Evolutionary conservation across 1,140 invertebrate genomes (phyloP).

Genomic region (Capitella teleta): DNA sequence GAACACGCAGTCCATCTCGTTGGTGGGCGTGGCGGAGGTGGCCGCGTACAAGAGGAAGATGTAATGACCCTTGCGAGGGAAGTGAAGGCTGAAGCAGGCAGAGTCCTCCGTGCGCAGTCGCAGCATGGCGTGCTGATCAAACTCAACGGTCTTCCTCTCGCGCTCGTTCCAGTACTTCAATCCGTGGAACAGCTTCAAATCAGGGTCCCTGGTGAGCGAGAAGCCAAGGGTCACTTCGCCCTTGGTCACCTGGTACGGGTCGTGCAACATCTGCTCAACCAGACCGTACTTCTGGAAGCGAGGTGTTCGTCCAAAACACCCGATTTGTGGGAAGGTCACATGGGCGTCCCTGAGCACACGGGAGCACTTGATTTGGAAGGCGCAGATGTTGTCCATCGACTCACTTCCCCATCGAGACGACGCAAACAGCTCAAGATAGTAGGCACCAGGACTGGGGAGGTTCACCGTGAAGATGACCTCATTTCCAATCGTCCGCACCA

Average conservation of each 20-base stretch:
- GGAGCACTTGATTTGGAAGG: constrained; percentile 25
- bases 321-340: constrained; percentile 26
- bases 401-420: constrained; percentile 33
- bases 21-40: constrained; percentile 16
- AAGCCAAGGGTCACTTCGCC: constrained; percentile 29
- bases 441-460: constrained; percentile 28
- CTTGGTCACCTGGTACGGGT: constrained; percentile 30
- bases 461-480: constrained; percentile 31
- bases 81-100: constrained; percentile 30
- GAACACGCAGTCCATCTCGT: constrained; percentile 33
- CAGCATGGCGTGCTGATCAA: constrained; percentile 34
- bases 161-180: constrained; percentile 32
- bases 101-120: constrained; percentile 23
- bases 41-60: constrained; percentile 35
- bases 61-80: constrained; percentile 36
- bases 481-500: constrained; percentile 30
- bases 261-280: constrained; percentile 21
- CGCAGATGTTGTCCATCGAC: constrained; percentile 34
- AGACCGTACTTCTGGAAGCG: constrained; percentile 28
- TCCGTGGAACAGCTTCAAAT: constrained; percentile 21
- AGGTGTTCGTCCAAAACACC: constrained; percentile 34
- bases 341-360: constrained; percentile 20
- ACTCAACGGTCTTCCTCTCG: constrained; percentile 28
- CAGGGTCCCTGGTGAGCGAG: constrained; percentile 21
- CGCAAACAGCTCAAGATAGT: constrained; percentile 34